Evolutionary conservation across 2,888 invertebrate genomes (phyloP), one percentile per base, ranked within the genome.

Genomic region (Tupiocoris notatus): DNA sequence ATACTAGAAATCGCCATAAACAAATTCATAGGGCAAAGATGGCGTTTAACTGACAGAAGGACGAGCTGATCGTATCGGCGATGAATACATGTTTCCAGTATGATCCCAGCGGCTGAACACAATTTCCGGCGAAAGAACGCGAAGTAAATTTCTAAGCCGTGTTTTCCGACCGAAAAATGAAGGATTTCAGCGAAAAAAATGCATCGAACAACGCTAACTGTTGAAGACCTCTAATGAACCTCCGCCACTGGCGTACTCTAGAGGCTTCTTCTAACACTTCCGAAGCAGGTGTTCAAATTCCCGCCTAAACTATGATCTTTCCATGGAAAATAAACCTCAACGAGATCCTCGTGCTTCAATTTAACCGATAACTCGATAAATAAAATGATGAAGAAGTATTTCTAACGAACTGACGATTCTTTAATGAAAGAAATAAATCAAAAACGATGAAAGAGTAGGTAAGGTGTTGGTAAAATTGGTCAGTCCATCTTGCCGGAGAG

Each of bases 1-100:
- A 3, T 75, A 77, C 77, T 77, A 68, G 58, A 77, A 79, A 75
- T 80, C 80, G 79, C 79, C 80, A 80, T 81, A 81, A 81, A 81
- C 81, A 81, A 81, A 78, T 73, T 80, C 77, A 71, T 79, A 79
- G 79, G 79, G 80, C 81, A 81, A 39, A 81, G 81, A 81, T 81
- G 81, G 81, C 81, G 81, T 78, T 75, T 78, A 74, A 77, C 77
- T 79, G 78, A 78, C 77, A 77, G 77, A 70, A 77, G 66, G 59
- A 65, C 56, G 61, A 77, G 68, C 63, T 74, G 71, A 57, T 73
- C 24, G 24, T 74, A 54, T 66, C 54, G 54, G 56, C n/a, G 22
- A 62, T 17, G 63, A 71, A 20, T 39, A 9, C 59, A 71, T 77
- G 39, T 39, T 39, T 39, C 39, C 39, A 39, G 12, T 12, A 7